Percentiles rank a stretch among this genome's conserved stretches.
Evolutionary conservation across 2,797 vertebrate species (phyloP).

Genomic region (Microcaecilia unicolor): DNA sequence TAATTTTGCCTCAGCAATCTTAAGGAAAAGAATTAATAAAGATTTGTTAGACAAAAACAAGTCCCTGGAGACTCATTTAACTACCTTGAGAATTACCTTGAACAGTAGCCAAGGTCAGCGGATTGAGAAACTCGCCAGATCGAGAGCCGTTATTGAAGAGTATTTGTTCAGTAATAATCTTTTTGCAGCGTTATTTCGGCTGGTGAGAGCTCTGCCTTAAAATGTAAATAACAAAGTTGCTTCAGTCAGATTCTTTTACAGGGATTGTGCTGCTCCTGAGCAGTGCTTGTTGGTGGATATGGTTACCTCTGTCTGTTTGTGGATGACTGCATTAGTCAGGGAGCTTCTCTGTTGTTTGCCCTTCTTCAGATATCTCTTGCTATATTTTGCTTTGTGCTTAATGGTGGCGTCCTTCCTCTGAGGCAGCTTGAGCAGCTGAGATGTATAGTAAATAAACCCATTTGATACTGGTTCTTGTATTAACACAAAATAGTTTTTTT

Average conservation of each 20-base stretch:
- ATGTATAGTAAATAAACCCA: conserved; percentile 3
- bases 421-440: no score
- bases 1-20: no score
- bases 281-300: not conserved
- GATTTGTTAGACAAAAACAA: no score
- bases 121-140: not conserved
- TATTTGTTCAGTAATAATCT: conserved; percentile 21
- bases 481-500: conserved; percentile 30
- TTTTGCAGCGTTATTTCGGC: not conserved
- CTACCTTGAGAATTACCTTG: conserved; percentile 25
- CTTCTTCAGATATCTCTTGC: not conserved
- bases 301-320: not conserved
- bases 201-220: conserved; percentile 12
- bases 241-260: conserved; percentile 12
- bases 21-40: not conserved
- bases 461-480: conserved; percentile 31
- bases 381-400: not conserved
- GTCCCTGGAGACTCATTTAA: conserved; percentile 6
- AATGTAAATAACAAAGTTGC: conserved; percentile 12
- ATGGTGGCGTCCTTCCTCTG: conserved; percentile 24
- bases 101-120: not conserved
- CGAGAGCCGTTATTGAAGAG: not conserved
- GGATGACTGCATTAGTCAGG: not conserved
- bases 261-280: not conserved
- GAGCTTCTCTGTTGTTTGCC: not conserved